Percentiles rank a stretch among this genome's conserved stretches.
Conservation (phyloP, 2,113 vertebrate genomes). For the Herpailurus yagouaroundi region DNA sequence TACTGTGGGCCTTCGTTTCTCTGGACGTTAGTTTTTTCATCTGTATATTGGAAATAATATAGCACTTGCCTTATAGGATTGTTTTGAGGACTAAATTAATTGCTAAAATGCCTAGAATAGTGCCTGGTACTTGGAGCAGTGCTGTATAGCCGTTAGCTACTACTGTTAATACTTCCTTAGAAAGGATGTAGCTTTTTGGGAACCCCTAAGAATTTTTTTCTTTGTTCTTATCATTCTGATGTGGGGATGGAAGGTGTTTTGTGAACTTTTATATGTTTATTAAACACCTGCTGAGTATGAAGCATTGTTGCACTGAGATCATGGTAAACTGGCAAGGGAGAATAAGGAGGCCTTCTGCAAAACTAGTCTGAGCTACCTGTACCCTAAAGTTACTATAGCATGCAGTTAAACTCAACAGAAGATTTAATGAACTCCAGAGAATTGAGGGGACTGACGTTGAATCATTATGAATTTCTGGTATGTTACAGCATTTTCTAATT, state of each 20-base stretch:
- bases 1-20: constrained; percentile 25
- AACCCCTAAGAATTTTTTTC: background rate
- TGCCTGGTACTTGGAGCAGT: background rate
- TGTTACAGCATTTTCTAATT: background rate
- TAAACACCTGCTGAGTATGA: background rate
- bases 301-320: background rate
- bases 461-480: background rate
- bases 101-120: background rate
- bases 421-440: background rate
- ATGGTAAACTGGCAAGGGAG: background rate
- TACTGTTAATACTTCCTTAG: background rate
- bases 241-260: background rate
- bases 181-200: background rate
- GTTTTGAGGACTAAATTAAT: constrained; percentile 9
- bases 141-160: background rate
- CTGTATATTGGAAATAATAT: background rate
- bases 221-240: background rate
- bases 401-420: background rate
- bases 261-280: background rate
- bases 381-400: background rate
- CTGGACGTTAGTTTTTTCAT: constrained; percentile 7
- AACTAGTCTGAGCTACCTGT: background rate
- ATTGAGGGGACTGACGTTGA: background rate
- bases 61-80: background rate
- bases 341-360: background rate